Evolutionary conservation across 2,888 invertebrate genomes (phyloP).

Genomic region (Leptopilina drosophilae): DNA sequence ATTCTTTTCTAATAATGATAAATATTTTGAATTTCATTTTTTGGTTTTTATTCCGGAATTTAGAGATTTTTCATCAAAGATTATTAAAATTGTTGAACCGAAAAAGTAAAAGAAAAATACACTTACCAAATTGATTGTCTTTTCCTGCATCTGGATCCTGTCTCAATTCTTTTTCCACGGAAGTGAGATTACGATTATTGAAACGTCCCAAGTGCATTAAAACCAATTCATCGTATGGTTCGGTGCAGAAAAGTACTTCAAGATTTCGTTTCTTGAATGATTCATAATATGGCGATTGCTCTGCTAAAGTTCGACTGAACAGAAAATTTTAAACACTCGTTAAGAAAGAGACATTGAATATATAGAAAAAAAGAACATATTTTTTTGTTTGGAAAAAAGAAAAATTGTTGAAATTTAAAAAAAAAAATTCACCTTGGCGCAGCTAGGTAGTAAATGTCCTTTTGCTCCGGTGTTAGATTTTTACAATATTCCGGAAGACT

Average conservation of each 20-base stretch:
- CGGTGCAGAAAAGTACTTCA: constrained; percentile 97
- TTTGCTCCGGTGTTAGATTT: constrained; percentile 87
- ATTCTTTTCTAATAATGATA: too few species aligned
- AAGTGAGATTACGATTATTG: constrained; percentile 86
- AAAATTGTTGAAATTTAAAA: neutral
- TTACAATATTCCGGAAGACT: constrained; percentile 89
- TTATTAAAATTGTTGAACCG: too few species aligned
- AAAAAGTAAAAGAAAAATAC: neutral
- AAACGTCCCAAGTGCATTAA: constrained; percentile 92
- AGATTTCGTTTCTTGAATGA: constrained; percentile 90
- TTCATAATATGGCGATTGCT: constrained; percentile 96
- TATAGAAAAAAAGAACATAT: too few species aligned
- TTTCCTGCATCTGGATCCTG: constrained; percentile 82
- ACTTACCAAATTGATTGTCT: constrained; percentile 81
- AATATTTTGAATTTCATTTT: too few species aligned
- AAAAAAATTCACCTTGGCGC: constrained; percentile 86
- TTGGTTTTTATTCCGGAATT: too few species aligned
- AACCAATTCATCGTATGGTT: constrained; percentile 97
- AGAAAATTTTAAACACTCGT: neutral
- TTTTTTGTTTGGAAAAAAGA: neutral
- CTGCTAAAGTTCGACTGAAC: constrained; percentile 92
- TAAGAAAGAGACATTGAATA: too few species aligned
- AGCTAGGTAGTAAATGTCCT: constrained; percentile 93
- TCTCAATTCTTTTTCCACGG: constrained; percentile 96
- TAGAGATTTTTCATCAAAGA: too few species aligned